Evolutionary conservation across 2,888 invertebrate genomes (phyloP).

Genomic region (Lydus trimaculatus): DNA sequence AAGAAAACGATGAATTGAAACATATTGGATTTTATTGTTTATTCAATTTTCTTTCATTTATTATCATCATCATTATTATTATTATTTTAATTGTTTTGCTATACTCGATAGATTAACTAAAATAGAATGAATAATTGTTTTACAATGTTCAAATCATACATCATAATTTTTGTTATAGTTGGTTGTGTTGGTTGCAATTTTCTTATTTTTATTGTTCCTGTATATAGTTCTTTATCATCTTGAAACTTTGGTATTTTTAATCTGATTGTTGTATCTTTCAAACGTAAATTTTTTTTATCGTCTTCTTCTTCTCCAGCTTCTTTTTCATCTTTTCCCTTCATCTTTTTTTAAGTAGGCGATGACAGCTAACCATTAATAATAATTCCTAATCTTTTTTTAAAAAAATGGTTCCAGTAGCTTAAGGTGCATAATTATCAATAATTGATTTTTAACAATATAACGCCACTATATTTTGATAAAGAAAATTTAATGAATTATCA

Average conservation of each 20-base stretch:
- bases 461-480: neutral
- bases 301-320: neutral
- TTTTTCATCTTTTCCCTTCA: neutral
- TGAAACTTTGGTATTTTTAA: neutral
- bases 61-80: neutral
- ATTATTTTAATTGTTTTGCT: neutral
- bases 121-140: neutral
- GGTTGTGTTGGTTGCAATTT: neutral
- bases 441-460: neutral
- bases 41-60: neutral
- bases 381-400: constrained; percentile 38
- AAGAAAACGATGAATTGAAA: constrained; percentile 1
- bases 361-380: constrained; percentile 50
- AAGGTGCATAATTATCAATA: constrained; percentile 1
- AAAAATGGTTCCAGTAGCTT: constrained; percentile 1
- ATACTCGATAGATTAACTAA: neutral
- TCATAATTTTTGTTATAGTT: neutral
- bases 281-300: neutral
- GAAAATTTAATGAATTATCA: neutral
- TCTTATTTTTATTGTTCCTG: neutral
- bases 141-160: neutral
- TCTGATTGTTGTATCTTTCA: neutral
- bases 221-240: neutral
- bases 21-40: neutral
- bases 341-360: constrained; percentile 46